phyloP scores from a whole-genome alignment of 2,888 invertebrate genomes.

The Thalpophila matura region DNA sequence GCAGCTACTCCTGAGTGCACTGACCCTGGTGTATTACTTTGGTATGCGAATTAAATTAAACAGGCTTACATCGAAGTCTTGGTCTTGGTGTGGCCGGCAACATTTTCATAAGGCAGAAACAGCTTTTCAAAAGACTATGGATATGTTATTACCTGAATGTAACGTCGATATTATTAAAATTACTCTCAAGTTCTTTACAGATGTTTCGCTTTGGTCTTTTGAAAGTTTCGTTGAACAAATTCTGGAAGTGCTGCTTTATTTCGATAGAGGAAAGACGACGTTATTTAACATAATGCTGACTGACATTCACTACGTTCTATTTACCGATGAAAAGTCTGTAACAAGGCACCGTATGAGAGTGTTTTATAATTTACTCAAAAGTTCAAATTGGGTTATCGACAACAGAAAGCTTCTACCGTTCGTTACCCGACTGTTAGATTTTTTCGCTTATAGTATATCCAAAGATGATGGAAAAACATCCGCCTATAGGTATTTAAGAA shows the following conservation, averaged over 20 bases:
- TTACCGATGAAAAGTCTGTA: constrained; percentile 73
- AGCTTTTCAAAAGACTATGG: constrained; percentile 75
- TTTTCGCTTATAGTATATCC: constrained; percentile 84
- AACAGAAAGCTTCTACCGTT: constrained; percentile 78
- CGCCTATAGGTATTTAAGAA: constrained; percentile 79
- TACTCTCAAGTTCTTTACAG: constrained; percentile 74
- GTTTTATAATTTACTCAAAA: constrained; percentile 86
- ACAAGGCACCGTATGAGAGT: constrained; percentile 85
- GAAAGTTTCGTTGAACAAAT: constrained; percentile 78
- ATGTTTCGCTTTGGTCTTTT: constrained; percentile 74
- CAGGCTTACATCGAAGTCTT: constrained; percentile 63
- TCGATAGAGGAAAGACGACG: constrained; percentile 70
- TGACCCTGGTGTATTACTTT: constrained; percentile 77
- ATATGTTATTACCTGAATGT: constrained; percentile 74
- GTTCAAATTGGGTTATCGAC: constrained; percentile 84
- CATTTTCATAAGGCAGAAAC: constrained; percentile 73
- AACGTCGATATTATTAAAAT: constrained; percentile 74
- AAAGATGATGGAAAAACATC: constrained; percentile 60
- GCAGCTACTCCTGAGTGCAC: constrained; percentile 73
- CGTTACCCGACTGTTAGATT: constrained; percentile 83
- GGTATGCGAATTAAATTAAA: constrained; percentile 79
- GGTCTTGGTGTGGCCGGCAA: constrained; percentile 69
- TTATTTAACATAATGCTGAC: constrained; percentile 77
- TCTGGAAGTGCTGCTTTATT: constrained; percentile 76
- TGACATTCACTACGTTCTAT: constrained; percentile 75